Conservation (phyloP, 2,113 vertebrate species). For the Pelecanus crispus region DNA sequence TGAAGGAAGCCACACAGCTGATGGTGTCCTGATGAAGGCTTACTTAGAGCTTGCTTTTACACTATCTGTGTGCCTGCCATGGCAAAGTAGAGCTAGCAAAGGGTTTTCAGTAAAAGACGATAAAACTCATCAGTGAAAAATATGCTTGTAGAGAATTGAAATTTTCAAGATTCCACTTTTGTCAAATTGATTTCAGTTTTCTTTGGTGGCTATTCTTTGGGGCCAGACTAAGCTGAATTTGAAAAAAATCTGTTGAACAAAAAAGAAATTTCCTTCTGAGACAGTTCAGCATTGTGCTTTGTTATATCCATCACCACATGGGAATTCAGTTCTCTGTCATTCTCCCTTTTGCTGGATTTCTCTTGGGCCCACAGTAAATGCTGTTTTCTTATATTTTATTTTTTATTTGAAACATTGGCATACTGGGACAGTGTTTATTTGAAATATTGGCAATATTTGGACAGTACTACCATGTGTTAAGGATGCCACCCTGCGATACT, state of each 20-base stretch:
- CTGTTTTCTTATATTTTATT: not conserved
- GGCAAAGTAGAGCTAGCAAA: not conserved
- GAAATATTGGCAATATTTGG: not conserved
- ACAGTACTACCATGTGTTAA: not conserved
- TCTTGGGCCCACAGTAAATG: not conserved
- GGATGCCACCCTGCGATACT: not conserved
- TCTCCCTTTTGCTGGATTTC: not conserved
- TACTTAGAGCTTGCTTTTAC: not conserved
- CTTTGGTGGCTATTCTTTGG: not conserved
- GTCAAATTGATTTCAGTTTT: not conserved
- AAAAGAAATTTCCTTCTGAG: not conserved
- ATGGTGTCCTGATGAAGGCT: not conserved
- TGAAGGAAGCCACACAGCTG: not conserved
- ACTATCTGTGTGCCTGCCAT: not conserved
- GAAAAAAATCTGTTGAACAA: not conserved
- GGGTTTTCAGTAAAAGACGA: not conserved
- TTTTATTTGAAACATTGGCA: not conserved
- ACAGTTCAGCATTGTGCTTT: not conserved
- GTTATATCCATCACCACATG: not conserved
- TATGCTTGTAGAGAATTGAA: not conserved
- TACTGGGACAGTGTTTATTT: not conserved
- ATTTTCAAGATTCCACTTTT: not conserved
- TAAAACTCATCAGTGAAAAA: not conserved
- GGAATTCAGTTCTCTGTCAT: not conserved
- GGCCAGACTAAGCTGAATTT: not conserved